Evolutionary conservation across 2,888 invertebrate species (phyloP).

Genomic region (Parnassius smintheus): DNA sequence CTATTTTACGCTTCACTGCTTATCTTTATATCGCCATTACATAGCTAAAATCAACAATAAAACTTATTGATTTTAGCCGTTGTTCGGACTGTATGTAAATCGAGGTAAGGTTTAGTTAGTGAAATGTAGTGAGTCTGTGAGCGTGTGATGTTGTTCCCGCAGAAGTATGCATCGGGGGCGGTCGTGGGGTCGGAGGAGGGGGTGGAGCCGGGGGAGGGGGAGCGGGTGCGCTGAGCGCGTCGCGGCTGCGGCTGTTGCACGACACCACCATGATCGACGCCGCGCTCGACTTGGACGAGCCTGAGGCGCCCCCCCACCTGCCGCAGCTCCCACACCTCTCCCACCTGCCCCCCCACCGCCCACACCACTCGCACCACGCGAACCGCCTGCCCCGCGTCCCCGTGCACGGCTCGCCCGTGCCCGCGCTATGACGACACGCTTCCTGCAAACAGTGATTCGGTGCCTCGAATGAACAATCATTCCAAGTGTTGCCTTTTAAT

Average conservation of each 20-base stretch:
- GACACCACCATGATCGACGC: conserved; percentile 96
- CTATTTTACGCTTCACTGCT: too few species aligned
- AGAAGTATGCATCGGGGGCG: conserved; percentile 39
- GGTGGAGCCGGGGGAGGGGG: conserved; percentile 43
- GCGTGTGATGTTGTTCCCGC: conserved; percentile 12
- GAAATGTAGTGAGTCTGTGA: neutral
- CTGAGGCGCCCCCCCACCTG: conserved; percentile 76
- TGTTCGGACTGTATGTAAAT: too few species aligned
- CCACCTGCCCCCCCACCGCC: conserved; percentile 25
- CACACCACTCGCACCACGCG: conserved; percentile 18
- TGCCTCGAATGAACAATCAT: conserved; percentile 18
- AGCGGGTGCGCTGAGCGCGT: conserved; percentile 81
- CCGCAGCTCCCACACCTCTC: conserved; percentile 23
- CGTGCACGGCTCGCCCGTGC: conserved; percentile 30
- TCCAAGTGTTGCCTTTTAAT: conserved; percentile 14
- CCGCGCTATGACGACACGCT: conserved; percentile 30
- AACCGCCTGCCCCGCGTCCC: conserved; percentile 25
- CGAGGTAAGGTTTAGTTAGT: too few species aligned
- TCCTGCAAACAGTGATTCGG: conserved; percentile 22
- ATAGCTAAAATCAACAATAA: too few species aligned
- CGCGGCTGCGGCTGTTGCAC: conserved; percentile 88
- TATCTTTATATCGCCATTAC: too few species aligned
- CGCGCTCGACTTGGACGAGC: conserved; percentile 92
- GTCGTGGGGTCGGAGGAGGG: conserved; percentile 21
- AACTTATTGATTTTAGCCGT: too few species aligned